Conservation (phyloP, 1,140 invertebrate species). For the Parasteatoda tepidariorum region DNA sequence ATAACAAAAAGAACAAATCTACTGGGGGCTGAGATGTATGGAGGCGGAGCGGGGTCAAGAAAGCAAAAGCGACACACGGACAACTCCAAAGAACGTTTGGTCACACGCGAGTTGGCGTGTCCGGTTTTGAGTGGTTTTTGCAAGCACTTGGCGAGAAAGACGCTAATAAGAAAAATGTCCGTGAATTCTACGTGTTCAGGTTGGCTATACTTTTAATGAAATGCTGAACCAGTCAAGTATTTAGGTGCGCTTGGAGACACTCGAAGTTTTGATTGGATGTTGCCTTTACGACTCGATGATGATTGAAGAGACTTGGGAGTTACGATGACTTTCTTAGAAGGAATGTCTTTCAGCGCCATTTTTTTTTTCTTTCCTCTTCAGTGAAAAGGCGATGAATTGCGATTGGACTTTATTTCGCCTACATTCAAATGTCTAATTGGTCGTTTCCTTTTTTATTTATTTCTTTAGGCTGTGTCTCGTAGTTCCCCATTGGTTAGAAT, state of each 20-base stretch:
- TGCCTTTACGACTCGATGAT: background rate
- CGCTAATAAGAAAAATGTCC: background rate
- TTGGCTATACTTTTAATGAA: slow-evolving; percentile 34
- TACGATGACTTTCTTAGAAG: background rate
- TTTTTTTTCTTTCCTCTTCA: background rate
- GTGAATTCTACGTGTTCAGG: slow-evolving; percentile 4
- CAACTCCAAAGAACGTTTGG: background rate
- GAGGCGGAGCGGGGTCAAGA: background rate
- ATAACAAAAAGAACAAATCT: background rate
- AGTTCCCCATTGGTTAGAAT: no score
- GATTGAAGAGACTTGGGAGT: background rate
- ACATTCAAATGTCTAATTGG: background rate
- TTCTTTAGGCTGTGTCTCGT: background rate
- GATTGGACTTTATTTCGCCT: background rate
- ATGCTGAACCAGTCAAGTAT: slow-evolving; percentile 47
- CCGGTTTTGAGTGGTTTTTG: background rate
- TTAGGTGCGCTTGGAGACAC: no score
- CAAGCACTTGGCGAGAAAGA: background rate
- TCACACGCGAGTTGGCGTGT: slow-evolving; percentile 43
- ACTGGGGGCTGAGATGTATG: background rate
- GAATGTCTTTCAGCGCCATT: no score
- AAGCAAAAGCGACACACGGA: background rate
- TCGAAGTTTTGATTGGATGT: no score
- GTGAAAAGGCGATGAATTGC: background rate
- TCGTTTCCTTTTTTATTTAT: background rate